A percentile compares a stretch with the other conserved stretches of the same genome.
Evolutionary conservation across 1,140 invertebrate species (phyloP).

Genomic region (Aphis gossypii): DNA sequence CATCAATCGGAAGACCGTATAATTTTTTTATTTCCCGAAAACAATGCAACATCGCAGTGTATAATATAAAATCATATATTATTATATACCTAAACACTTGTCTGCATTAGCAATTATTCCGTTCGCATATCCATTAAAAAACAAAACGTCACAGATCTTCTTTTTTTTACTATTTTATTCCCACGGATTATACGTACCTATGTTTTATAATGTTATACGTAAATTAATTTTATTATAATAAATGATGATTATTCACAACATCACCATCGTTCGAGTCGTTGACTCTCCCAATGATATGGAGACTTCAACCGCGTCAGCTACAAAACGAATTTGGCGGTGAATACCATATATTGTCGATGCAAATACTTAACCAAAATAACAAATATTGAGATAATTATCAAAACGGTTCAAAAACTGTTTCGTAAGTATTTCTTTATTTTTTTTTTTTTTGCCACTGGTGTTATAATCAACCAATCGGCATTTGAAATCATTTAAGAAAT

Average conservation of each 20-base stretch:
- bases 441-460: background rate
- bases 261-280: background rate
- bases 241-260: background rate
- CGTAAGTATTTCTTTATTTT: background rate
- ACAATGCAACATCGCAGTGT: background rate
- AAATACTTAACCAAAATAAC: background rate
- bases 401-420: background rate
- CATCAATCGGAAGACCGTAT: background rate
- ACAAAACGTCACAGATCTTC: background rate
- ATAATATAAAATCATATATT: conserved; percentile 20
- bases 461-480: background rate
- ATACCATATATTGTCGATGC: background rate
- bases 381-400: background rate
- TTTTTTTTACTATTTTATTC: background rate
- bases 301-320: background rate
- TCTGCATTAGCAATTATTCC: background rate
- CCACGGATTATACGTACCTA: background rate
- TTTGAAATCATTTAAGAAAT: background rate
- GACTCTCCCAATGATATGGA: background rate
- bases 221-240: background rate
- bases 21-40: background rate
- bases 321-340: background rate
- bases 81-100: background rate
- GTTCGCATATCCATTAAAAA: background rate
- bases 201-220: background rate